Evolutionary conservation across 1,140 invertebrate genomes (phyloP), one percentile per base, ranked within the genome.

Genomic region (Diorhabda carinulata): DNA sequence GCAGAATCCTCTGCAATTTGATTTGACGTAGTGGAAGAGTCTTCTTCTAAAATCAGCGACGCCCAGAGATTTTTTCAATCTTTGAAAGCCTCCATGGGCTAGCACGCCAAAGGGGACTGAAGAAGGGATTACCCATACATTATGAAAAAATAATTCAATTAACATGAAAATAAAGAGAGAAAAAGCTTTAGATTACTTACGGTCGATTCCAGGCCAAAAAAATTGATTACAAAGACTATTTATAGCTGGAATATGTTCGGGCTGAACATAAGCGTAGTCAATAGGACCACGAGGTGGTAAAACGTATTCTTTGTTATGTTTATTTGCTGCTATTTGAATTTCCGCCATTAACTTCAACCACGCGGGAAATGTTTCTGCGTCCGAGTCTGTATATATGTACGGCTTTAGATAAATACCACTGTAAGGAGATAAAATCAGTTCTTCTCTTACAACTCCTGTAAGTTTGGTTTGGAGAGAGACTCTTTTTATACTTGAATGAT

Each of bases 161-260:
- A 25, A 25, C 2, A 25, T 25, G 25, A 25, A 25, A 25, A 25
- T 25, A 25, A 25, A 25, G 25, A 25, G 25, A 25, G 25, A 25
- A 25, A 25, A 0, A 4, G 5, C 25, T 25, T 41, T 3, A 58
- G 59, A 43, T 10, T 61, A 40, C 88, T 88, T 82, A 95, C 93
- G 83, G 82, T 97, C 94, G 70, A 97, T 93, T 45, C 93, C 93
- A 6, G 92, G 91, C 94, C 94, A 97, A 81, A 96, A 97, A 79
- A 90, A 92, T 75, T 91, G 87, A 69, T 88, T 86, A 64, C 92
- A 93, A 6, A 96, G 79, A 62, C 87, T 88, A 82, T 96, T 96
- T 44, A 96, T 88, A 0, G 92, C 91, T 3, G 93, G 90, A 70
- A 97, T 92, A 78, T 96, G 93, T 77, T 95, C 89, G 5, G 94